phyloP scores from a whole-genome alignment of 2,113 vertebrate species.

The Campylomormyrus numenius region DNA sequence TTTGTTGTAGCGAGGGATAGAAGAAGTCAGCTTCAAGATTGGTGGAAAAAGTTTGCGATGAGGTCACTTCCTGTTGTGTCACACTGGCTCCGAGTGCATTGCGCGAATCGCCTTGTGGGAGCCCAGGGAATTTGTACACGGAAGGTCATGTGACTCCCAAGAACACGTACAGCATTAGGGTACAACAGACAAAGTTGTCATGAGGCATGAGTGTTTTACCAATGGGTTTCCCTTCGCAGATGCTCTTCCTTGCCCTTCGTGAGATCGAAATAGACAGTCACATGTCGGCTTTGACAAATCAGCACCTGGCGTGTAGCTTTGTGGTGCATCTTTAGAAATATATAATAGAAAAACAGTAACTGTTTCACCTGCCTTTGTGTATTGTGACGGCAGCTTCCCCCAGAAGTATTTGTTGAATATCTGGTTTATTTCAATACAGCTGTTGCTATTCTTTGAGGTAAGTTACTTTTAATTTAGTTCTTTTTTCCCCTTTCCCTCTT shows the following conservation, averaged over 20 bases:
- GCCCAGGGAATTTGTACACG: conserved; percentile 22
- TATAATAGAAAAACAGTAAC: not conserved
- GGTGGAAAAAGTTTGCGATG: conserved; percentile 19
- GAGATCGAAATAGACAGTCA: not conserved
- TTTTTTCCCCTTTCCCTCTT: not conserved
- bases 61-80: conserved; percentile 17
- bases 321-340: not conserved
- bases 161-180: conserved; percentile 4
- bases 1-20: conserved; percentile 41
- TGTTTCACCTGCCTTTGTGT: not conserved
- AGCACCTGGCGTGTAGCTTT: not conserved
- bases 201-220: conserved; percentile 32
- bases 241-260: not conserved
- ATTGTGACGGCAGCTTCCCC: not conserved
- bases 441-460: not conserved
- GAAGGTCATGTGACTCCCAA: conserved; percentile 1
- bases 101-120: not conserved
- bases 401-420: not conserved
- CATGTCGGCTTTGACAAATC: not conserved
- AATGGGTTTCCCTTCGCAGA: not conserved
- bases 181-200: conserved; percentile 35
- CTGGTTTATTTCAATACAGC: not conserved
- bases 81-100: conserved; percentile 1
- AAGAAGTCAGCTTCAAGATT: not conserved
- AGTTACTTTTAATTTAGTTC: not conserved